phyloP scores from a whole-genome alignment of 2,797 vertebrate genomes.

The Cuniculus paca region DNA sequence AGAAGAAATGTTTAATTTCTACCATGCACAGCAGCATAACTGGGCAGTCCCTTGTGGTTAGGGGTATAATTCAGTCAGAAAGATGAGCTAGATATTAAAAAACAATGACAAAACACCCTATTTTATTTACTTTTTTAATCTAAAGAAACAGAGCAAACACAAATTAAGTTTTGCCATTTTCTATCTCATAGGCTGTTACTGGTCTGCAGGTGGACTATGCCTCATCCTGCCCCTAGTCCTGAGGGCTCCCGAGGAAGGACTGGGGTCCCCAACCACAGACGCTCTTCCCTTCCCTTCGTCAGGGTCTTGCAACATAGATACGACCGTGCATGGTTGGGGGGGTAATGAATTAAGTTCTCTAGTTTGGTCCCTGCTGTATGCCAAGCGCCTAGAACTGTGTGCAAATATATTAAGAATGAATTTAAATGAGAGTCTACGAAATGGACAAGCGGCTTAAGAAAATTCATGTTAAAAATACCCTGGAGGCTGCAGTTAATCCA shows the following conservation, averaged over 20 bases:
- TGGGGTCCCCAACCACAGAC: not conserved
- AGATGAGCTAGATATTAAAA: not conserved
- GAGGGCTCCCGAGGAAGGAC: not conserved
- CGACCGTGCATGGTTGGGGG: accelerated
- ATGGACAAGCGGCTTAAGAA: not conserved
- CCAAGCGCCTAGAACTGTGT: not conserved
- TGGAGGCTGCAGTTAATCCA: not conserved
- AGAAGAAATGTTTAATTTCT: not conserved
- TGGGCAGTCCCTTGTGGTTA: not conserved
- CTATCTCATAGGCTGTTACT: accelerated
- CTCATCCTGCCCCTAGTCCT: not conserved
- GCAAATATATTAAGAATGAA: not conserved
- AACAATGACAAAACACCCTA: not conserved
- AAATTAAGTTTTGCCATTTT: not conserved
- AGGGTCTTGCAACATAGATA: accelerated
- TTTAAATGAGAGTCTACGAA: not conserved
- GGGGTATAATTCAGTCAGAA: not conserved
- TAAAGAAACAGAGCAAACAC: not conserved
- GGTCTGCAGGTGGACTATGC: not conserved
- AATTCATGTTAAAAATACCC: not conserved
- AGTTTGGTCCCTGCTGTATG: not conserved
- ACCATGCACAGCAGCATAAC: not conserved
- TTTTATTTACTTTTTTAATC: not conserved
- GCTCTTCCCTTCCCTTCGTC: not conserved
- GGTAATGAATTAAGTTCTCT: not conserved